Evolutionary conservation across 92 coral and sea anemone genomes (phyloP), one percentile per base, ranked within the genome.

Genomic region (Diadumene lineata): DNA sequence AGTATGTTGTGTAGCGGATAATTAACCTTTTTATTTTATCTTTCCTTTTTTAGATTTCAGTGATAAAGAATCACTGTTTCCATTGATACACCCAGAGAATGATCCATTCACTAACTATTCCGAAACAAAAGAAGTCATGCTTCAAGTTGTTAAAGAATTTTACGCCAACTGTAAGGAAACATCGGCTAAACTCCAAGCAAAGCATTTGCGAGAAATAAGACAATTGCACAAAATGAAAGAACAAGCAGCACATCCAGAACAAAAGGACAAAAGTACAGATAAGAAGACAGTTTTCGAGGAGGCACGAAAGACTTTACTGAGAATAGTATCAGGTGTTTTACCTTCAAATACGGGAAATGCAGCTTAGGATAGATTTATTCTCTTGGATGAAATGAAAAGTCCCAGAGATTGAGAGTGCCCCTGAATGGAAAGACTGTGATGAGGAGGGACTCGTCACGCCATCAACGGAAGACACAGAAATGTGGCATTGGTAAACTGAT

Each of bases 181-280:
- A 32, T 34, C 84, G 24, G 66, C 32, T 25, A 69, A 74, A 57
- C 90, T 92, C 19, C 82, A 81, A 61, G 80, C 71, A 16, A 92
- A 88, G 69, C 97, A 92, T 77, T 66, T 46, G 50, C 71, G 85
- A 0, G 97, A 92, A 31, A 48, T 90, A 0, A 76, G 75, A 8
- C 78, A 76, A 21, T 56, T 92, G 53, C 61, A 87, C 13, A 84
- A 81, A 9, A 56, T 92, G 58, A 92, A 92, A 63, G 84, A 85
- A 71, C 93, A 90, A 23, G 87, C 81, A 3, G 76, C 33, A 11
- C 76, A 72, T 8, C 74, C 66, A 73, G 84, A 62, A 38, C 27
- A 61, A 16, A 61, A 31, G 19, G 77, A 50, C 7, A 31, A 66
- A 11, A 1, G 26, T 31, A 43, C 67, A 2, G 64, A 73, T 24